Conservation (phyloP, 2,888 invertebrate species). For the Eupithecia pulchellata region DNA sequence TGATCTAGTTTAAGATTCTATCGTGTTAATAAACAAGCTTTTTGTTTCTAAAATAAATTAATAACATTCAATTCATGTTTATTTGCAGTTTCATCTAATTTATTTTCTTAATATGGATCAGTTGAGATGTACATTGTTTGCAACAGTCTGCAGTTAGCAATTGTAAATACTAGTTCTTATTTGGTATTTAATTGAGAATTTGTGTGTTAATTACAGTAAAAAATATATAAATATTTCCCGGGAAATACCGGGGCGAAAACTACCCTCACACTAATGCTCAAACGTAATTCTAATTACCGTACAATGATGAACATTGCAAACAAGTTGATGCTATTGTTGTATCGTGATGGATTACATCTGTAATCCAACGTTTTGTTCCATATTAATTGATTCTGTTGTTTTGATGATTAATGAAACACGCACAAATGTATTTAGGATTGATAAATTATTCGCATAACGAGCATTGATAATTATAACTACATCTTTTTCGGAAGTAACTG, state of each 20-base stretch:
- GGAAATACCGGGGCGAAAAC: not conserved
- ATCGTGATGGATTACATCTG: constrained; percentile 30
- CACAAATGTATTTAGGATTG: constrained; percentile 16
- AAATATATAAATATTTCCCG: too few species aligned
- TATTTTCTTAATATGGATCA: too few species aligned
- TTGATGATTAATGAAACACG: constrained; percentile 30
- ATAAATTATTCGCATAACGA: not conserved
- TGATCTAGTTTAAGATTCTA: too few species aligned
- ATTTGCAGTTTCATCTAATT: too few species aligned
- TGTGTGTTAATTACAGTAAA: too few species aligned
- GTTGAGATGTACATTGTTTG: too few species aligned
- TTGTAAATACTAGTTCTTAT: too few species aligned
- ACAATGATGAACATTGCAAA: not conserved
- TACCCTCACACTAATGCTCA: not conserved
- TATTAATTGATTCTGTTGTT: constrained; percentile 33
- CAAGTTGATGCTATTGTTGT: constrained; percentile 3
- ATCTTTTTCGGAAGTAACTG: constrained; percentile 7
- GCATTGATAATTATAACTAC: not conserved
- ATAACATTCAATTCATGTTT: too few species aligned
- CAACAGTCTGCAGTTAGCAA: too few species aligned
- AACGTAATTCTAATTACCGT: constrained; percentile 1
- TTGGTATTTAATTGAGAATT: too few species aligned
- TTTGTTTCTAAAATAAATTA: too few species aligned
- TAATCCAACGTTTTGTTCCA: constrained; percentile 24
- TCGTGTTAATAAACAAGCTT: too few species aligned